Evolutionary conservation across 2,888 invertebrate species (phyloP), one percentile per base, ranked within the genome.

Genomic region (Psococerastis gibbosa): DNA sequence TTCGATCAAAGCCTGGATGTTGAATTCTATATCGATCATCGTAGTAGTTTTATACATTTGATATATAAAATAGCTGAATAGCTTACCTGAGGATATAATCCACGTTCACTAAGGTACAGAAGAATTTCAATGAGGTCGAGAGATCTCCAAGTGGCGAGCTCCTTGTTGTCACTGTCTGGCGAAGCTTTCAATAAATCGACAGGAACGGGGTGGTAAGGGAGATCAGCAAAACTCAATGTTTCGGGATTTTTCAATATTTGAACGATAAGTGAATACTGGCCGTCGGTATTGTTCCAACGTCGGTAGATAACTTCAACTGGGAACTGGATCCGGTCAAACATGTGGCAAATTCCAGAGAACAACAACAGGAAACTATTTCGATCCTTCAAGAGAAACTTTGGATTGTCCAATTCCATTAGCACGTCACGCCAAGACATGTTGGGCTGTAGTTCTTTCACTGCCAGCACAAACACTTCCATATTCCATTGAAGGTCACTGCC

Each of bases 161-260:
- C 94, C 60, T 92, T 87, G 59, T 88, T 89, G 53, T 94, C 91
- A 18, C 81, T 79, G 65, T 97, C 97, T 0, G 95, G 95, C 4
- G 85, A 81, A 9, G 88, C 81, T 65, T 98, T 98, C 32, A 97
- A 63, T 49, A 87, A 73, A 54, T 94, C 91, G 35, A 87, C 78
- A 2, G 80, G 72, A 2, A 94, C 87, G 2, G 83, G 74, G 53
- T 81, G 81, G 58, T 81, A 89, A 0, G 85, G 81, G 61, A 84
- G 81, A 59, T 95, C 94, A 22, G 87, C 83, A 58, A 98, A 84
- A 56, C 87, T 87, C 62, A 97, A 92, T 50, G 97, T 73, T 58
- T 97, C 97, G 0, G 88, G 77, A 62, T 84, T 76, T 58, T 89
- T 89, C 20, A 97, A 63, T 50, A 92, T 81, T 52, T 81, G 78